Evolutionary conservation across 2,888 invertebrate genomes (phyloP).

Genomic region (Apotomis turbidana): DNA sequence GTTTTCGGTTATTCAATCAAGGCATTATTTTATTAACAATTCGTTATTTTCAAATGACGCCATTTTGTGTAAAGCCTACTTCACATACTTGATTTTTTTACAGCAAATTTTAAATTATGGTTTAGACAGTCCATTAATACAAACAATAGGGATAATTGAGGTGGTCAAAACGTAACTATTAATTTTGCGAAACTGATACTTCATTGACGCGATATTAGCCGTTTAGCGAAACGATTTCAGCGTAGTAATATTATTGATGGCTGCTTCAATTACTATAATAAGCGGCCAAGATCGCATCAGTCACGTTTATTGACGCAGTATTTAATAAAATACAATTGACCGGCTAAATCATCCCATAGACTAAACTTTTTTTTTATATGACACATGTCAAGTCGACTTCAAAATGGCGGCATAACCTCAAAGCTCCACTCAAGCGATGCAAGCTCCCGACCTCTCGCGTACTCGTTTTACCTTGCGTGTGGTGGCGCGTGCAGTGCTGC

Average conservation of each 20-base stretch:
- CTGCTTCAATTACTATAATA: no score
- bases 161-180: no score
- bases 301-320: no score
- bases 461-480: constrained; percentile 57
- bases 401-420: constrained; percentile 33
- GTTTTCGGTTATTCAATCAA: constrained; percentile 23
- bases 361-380: background rate
- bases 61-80: constrained; percentile 31
- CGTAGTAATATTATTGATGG: no score
- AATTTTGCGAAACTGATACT: no score
- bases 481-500: constrained; percentile 65
- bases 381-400: constrained; percentile 7
- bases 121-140: no score
- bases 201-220: no score
- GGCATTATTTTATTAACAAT: constrained; percentile 13
- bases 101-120: no score
- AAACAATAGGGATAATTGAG: no score
- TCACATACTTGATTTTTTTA: background rate
- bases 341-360: background rate
- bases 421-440: constrained; percentile 33
- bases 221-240: no score
- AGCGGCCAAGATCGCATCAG: no score
- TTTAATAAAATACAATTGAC: no score
- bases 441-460: constrained; percentile 11
- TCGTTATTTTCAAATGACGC: constrained; percentile 24